Conservation (phyloP, 1,140 invertebrate genomes). For the Meloidogyne chitwoodi region DNA sequence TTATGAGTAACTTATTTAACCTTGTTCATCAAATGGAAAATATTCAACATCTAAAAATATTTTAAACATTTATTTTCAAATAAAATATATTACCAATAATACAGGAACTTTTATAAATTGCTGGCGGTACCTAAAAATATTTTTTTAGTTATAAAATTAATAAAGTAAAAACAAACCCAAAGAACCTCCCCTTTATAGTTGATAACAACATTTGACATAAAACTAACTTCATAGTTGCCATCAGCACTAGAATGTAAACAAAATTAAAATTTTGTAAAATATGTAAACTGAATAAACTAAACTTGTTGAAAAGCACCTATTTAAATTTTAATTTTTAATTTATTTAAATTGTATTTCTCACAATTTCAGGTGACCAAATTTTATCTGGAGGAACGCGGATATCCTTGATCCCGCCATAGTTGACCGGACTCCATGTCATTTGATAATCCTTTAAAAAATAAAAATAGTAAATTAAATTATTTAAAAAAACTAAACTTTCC, state of each 20-base stretch:
- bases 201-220: constrained; percentile 91
- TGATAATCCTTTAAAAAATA: constrained; percentile 71
- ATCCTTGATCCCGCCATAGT: constrained; percentile 92
- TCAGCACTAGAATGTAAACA: constrained; percentile 71
- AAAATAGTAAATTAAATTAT: neutral
- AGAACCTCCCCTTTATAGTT: constrained; percentile 82
- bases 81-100: constrained; percentile 69
- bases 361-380: constrained; percentile 95
- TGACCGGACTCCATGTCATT: constrained; percentile 90
- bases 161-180: constrained; percentile 64
- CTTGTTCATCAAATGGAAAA: constrained; percentile 70
- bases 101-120: constrained; percentile 97
- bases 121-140: constrained; percentile 70
- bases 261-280: neutral
- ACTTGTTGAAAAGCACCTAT: constrained; percentile 92
- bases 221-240: constrained; percentile 91
- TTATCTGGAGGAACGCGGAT: constrained; percentile 91
- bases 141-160: neutral
- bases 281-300: constrained; percentile 68
- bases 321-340: neutral
- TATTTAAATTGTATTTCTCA: neutral
- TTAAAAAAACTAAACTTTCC: constrained; percentile 69
- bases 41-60: constrained; percentile 49
- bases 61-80: neutral
- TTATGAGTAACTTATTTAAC: neutral